Evolutionary conservation across 2,797 vertebrate genomes (phyloP).

Genomic region (Periophthalmus magnuspinnatus): DNA sequence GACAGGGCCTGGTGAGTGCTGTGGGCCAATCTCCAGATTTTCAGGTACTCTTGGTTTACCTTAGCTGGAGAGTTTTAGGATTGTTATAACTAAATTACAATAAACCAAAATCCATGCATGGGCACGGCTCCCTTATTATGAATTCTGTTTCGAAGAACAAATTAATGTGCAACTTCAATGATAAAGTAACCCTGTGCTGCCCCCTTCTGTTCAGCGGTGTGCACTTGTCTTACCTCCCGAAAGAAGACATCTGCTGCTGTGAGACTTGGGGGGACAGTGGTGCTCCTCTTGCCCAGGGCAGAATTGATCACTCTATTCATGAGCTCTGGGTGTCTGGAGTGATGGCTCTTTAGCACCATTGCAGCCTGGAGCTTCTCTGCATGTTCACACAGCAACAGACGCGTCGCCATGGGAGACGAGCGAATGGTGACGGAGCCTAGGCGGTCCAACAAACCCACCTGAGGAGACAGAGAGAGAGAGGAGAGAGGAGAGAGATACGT

Average conservation of each 20-base stretch:
- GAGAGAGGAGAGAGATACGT: no score
- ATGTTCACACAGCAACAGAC: conserved; percentile 88
- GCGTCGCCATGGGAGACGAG: conserved; percentile 82
- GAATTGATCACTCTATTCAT: conserved; percentile 83
- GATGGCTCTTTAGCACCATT: conserved; percentile 90
- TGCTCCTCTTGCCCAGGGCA: conserved; percentile 77
- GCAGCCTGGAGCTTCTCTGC: conserved; percentile 91
- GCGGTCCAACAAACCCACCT: conserved; percentile 89
- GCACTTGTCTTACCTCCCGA: conserved; percentile 78
- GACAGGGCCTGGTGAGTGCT: no score
- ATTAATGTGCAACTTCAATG: no score
- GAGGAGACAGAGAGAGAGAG: background rate
- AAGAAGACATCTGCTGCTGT: conserved; percentile 94
- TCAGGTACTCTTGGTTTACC: no score
- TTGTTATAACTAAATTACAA: no score
- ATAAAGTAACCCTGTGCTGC: background rate
- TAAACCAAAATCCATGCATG: no score
- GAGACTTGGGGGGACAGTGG: conserved; percentile 79
- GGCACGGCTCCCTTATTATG: no score
- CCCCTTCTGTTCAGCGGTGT: background rate
- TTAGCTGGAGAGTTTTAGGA: no score
- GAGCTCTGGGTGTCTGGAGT: conserved; percentile 82
- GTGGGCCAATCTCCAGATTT: no score
- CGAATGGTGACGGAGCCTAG: conserved; percentile 76
- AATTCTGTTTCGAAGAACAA: no score